Evolutionary conservation across 2,113 vertebrate genomes (phyloP).

Genomic region (Oceanites oceanicus): DNA sequence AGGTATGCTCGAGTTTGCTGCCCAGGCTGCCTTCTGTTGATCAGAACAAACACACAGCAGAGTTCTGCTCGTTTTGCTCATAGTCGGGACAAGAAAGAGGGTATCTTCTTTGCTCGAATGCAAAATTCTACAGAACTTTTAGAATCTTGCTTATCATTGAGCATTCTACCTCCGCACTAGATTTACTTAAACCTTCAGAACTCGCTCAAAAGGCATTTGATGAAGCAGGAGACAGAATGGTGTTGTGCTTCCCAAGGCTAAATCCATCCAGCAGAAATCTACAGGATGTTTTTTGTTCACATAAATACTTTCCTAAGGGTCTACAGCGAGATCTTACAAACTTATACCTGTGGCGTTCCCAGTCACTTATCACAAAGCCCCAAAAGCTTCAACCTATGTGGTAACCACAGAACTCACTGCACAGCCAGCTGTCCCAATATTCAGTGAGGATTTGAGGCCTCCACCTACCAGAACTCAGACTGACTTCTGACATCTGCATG

Average conservation of each 20-base stretch:
- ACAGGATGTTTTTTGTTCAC: not conserved
- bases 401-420: not conserved
- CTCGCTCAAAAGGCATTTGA: not conserved
- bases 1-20: not conserved
- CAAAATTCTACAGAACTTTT: not conserved
- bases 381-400: not conserved
- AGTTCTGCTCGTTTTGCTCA: not conserved
- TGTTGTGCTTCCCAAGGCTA: not conserved
- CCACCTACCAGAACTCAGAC: not conserved
- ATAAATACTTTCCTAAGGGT: not conserved
- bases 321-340: not conserved
- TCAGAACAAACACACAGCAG: not conserved
- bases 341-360: not conserved
- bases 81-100: not conserved
- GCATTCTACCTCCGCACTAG: not conserved
- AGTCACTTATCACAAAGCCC: not conserved
- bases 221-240: not conserved
- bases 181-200: not conserved
- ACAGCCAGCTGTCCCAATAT: not conserved
- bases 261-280: not conserved
- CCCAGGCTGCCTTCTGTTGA: not conserved
- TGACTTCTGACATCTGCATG: not conserved
- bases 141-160: not conserved
- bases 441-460: not conserved
- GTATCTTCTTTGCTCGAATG: not conserved